These are phyloP conservation scores for Tetheella fluctuosa DNA, from an alignment of 2,888 invertebrate species.

Conservation along the genomic window DNA sequence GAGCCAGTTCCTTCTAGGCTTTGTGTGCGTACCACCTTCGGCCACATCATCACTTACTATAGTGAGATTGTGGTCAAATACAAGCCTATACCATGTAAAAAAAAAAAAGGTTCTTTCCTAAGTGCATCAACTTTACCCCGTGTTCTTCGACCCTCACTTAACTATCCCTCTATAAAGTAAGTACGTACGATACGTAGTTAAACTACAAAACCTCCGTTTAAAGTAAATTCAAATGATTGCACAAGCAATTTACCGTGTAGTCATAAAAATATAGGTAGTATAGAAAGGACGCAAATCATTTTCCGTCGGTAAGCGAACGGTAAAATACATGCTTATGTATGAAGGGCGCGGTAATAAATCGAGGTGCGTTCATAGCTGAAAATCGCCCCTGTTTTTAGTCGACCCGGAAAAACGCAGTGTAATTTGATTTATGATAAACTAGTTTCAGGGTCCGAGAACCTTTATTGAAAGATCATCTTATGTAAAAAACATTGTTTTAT, in stretches of 20 bases:
- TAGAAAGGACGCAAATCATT: slow-evolving; percentile 42
- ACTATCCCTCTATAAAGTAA: too few relatives aligned
- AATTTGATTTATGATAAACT: slow-evolving; percentile 17
- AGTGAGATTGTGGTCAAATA: too few relatives aligned
- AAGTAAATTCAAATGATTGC: neutral
- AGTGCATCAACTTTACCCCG: too few relatives aligned
- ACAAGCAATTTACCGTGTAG: neutral
- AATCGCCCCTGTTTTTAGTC: slow-evolving; percentile 7
- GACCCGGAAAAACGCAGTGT: slow-evolving; percentile 14
- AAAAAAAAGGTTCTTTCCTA: too few relatives aligned
- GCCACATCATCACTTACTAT: too few relatives aligned
- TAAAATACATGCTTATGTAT: slow-evolving; percentile 45
- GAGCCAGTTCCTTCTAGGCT: too few relatives aligned
- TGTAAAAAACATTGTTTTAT: slow-evolving; percentile 1
- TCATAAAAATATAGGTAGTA: neutral
- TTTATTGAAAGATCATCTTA: neutral
- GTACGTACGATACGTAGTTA: too few relatives aligned
- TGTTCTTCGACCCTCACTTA: too few relatives aligned
- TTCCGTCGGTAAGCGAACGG: slow-evolving; percentile 24
- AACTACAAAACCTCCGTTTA: neutral
- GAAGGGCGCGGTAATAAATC: slow-evolving; percentile 43
- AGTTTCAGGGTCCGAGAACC: neutral
- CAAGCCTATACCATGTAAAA: too few relatives aligned
- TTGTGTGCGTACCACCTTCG: too few relatives aligned
- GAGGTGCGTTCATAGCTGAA: slow-evolving; percentile 21